phyloP scores from a whole-genome alignment of 2,113 vertebrate genomes.

The Campylomormyrus numenius region DNA sequence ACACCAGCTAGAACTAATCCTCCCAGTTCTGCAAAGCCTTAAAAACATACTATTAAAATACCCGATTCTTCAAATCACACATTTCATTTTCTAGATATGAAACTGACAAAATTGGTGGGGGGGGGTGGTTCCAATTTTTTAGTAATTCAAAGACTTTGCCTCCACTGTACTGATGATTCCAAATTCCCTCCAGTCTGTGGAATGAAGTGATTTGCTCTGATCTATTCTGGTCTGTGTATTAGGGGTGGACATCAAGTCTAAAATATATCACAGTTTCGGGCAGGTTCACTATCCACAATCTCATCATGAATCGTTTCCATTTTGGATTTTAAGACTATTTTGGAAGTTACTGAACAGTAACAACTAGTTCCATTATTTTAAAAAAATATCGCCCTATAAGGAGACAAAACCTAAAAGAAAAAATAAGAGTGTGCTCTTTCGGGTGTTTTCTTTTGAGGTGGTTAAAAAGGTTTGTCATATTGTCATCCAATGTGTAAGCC shows the following conservation, averaged over 20 bases:
- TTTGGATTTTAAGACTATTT: background rate
- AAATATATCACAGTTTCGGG: background rate
- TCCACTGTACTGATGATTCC: background rate
- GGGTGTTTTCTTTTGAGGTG: background rate
- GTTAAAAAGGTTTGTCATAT: background rate
- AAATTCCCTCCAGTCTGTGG: background rate
- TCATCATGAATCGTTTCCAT: background rate
- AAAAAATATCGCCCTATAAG: background rate
- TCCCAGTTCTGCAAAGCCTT: background rate
- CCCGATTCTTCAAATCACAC: background rate
- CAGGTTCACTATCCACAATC: background rate
- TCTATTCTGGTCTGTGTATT: background rate
- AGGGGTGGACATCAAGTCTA: background rate
- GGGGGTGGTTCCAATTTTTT: background rate
- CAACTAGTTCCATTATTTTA: background rate
- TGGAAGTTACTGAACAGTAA: background rate
- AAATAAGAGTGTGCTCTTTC: background rate
- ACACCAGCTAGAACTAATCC: constrained; percentile 65
- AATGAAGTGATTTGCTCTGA: background rate
- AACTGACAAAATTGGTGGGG: background rate
- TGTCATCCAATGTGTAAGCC: background rate
- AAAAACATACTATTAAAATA: background rate
- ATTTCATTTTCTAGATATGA: background rate
- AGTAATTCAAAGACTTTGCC: background rate
- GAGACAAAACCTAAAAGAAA: background rate